Conservation (phyloP, 2,797 vertebrate species). For the Gallinago nigripennis region DNA sequence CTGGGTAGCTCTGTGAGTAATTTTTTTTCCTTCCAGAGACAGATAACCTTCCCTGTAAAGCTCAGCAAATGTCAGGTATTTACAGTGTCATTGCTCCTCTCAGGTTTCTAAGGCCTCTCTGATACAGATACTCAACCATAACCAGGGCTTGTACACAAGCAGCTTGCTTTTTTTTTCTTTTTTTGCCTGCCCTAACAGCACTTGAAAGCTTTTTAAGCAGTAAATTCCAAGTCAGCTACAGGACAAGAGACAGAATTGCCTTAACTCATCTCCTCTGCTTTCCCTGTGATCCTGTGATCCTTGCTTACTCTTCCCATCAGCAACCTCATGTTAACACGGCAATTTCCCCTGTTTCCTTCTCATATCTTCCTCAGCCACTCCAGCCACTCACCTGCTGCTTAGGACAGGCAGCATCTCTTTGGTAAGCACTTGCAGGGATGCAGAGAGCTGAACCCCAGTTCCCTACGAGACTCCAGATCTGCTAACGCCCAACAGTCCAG, state of each 20-base stretch:
- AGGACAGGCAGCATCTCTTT: not conserved
- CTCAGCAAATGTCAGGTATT: conserved; percentile 29
- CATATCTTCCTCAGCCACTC: not conserved
- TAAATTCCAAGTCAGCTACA: conserved; percentile 35
- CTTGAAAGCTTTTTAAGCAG: conserved; percentile 25
- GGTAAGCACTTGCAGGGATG: not conserved
- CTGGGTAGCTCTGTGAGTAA: not conserved
- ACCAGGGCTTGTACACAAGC: not conserved
- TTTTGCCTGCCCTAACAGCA: not conserved
- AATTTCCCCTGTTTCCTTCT: not conserved
- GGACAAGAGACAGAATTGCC: conserved; percentile 1
- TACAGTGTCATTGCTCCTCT: conserved; percentile 5
- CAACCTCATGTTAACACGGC: not conserved
- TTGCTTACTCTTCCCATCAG: not conserved
- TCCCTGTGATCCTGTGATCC: conserved; percentile 1
- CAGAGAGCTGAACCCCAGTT: not conserved
- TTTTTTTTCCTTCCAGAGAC: not conserved
- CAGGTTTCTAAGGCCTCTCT: not conserved
- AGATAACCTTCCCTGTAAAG: conserved; percentile 16
- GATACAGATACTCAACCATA: conserved; percentile 11
- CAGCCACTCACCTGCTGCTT: not conserved
- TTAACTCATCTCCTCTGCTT: not conserved
- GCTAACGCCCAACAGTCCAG: not conserved
- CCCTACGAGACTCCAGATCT: not conserved
- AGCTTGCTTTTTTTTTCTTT: not conserved